phyloP scores from a whole-genome alignment of 2,113 vertebrate species.

The Acanthochromis polyacanthus region DNA sequence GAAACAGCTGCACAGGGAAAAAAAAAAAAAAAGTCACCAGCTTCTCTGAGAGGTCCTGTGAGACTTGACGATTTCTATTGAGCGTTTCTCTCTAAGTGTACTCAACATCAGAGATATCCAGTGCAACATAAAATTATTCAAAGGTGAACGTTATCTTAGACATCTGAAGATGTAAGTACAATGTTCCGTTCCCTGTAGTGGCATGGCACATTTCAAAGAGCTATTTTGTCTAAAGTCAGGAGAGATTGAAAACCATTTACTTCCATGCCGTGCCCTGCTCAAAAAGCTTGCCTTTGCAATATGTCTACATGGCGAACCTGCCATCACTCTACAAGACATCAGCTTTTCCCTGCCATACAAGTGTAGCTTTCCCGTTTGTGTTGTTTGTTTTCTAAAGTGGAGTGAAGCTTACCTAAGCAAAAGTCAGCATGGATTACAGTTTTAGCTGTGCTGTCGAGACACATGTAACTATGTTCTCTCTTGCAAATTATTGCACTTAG shows the following conservation, averaged over 20 bases:
- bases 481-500: background rate
- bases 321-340: constrained; percentile 62
- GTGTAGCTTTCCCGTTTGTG: constrained; percentile 67
- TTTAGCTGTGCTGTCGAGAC: constrained; percentile 27
- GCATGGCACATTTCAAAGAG: constrained; percentile 60
- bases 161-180: constrained; percentile 44
- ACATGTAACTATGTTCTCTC: constrained; percentile 7
- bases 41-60: constrained; percentile 16
- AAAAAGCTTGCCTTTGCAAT: constrained; percentile 71
- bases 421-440: constrained; percentile 61
- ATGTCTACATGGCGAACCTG: constrained; percentile 68
- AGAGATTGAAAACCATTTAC: constrained; percentile 72
- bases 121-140: constrained; percentile 32
- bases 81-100: constrained; percentile 30
- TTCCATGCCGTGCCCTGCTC: constrained; percentile 57
- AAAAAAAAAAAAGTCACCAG: constrained; percentile 5
- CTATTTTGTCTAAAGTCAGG: constrained; percentile 59
- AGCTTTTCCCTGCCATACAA: constrained; percentile 64
- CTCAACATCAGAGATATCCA: constrained; percentile 33
- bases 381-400: constrained; percentile 73
- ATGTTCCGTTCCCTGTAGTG: constrained; percentile 46
- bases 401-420: constrained; percentile 70
- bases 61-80: constrained; percentile 17
- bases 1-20: constrained; percentile 25
- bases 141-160: constrained; percentile 54